Evolutionary conservation across 2,888 invertebrate genomes (phyloP).

Genomic region (Beris morrisii): DNA sequence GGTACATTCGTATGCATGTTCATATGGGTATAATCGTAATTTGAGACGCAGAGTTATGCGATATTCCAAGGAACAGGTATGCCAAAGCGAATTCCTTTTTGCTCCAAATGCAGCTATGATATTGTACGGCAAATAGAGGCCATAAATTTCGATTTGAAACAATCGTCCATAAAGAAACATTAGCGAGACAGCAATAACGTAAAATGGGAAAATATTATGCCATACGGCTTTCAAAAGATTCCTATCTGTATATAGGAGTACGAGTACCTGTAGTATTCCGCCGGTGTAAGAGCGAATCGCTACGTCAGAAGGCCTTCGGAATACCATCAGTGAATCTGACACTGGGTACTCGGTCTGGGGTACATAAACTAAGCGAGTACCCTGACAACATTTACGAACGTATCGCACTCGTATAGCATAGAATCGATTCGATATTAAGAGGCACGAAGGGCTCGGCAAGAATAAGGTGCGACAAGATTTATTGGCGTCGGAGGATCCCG

Average conservation of each 20-base stretch:
- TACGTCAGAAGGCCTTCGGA: constrained; percentile 11
- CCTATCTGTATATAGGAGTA: constrained; percentile 39
- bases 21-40: constrained; percentile 7
- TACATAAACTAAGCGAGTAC: constrained; percentile 7
- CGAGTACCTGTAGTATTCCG: not conserved
- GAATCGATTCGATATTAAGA: not conserved
- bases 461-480: constrained; percentile 37
- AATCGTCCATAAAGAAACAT: constrained; percentile 45
- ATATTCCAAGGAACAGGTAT: constrained; percentile 7
- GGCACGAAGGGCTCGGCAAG: constrained; percentile 22
- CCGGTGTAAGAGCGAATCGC: not conserved
- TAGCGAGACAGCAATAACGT: constrained; percentile 45
- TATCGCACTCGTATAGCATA: not conserved
- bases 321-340: constrained; percentile 13
- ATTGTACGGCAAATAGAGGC: constrained; percentile 1
- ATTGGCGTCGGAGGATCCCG: constrained; percentile 31
- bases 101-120: not conserved
- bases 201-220: constrained; percentile 45
- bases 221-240: constrained; percentile 43
- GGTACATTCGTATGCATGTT: not conserved
- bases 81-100: not conserved
- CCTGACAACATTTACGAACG: too few species aligned
- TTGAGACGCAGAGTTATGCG: constrained; percentile 12
- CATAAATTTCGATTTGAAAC: constrained; percentile 44
- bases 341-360: constrained; percentile 13